Percentiles rank a stretch among this genome's conserved stretches.
These are phyloP conservation scores for Aphelenchoides avenae DNA, from an alignment of 1,140 invertebrate genomes.

Conservation along the genomic window DNA sequence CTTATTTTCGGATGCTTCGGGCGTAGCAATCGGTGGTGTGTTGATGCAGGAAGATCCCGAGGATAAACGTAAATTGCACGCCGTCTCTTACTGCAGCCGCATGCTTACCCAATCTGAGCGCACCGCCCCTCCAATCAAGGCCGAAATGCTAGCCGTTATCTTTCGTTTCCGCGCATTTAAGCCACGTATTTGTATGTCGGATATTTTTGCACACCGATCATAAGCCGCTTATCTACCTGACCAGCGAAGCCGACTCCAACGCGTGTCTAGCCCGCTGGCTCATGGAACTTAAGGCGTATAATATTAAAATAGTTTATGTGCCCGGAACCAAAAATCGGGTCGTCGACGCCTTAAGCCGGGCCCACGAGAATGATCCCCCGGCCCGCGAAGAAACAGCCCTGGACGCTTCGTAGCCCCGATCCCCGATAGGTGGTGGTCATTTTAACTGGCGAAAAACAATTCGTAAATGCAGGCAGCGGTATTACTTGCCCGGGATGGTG, in stretches of 20 bases:
- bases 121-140: not conserved
- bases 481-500: slow-evolving; percentile 2
- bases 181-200: slow-evolving; percentile 3
- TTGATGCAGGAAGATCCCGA: slow-evolving; percentile 10
- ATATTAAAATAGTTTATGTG: slow-evolving; percentile 14
- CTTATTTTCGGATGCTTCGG: slow-evolving; percentile 3
- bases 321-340: slow-evolving; percentile 5
- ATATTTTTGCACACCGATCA: slow-evolving; percentile 11
- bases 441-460: slow-evolving; percentile 10
- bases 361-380: not conserved
- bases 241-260: slow-evolving; percentile 3
- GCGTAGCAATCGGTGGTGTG: not conserved
- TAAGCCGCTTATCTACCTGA: slow-evolving; percentile 1
- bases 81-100: slow-evolving; percentile 9
- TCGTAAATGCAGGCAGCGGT: slow-evolving; percentile 1
- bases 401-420: slow-evolving; percentile 4
- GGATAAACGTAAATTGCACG: not conserved
- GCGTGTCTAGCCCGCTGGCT: slow-evolving; percentile 5
- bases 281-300: slow-evolving; percentile 8
- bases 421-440: slow-evolving; percentile 18
- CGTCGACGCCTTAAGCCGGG: not conserved
- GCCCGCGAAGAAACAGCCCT: slow-evolving; percentile 2
- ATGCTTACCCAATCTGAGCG: not conserved
- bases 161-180: slow-evolving; percentile 8
- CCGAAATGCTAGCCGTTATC: slow-evolving; percentile 8